Conservation (phyloP, 2,888 invertebrate genomes). For the Achlya flavicornis region DNA sequence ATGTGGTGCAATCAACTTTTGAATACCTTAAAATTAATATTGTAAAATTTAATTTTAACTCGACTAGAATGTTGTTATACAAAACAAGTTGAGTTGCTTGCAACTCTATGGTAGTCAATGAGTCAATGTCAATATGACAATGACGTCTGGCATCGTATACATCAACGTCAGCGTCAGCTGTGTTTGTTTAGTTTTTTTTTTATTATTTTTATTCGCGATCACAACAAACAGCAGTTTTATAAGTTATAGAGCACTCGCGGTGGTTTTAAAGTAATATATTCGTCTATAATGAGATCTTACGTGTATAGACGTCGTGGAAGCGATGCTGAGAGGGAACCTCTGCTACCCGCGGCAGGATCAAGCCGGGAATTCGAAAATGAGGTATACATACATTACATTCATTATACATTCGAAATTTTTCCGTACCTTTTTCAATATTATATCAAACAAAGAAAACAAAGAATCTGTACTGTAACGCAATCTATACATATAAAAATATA, state of each 20-base stretch:
- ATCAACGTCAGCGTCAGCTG: background rate
- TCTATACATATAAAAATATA: background rate
- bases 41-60: too few species aligned
- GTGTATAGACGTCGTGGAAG: conserved; percentile 54
- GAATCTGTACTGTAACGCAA: background rate
- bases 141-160: too few species aligned
- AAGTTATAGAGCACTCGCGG: background rate
- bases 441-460: background rate
- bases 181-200: background rate
- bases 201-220: background rate
- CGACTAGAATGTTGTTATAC: too few species aligned
- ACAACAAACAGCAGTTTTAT: background rate
- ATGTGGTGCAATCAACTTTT: too few species aligned
- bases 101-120: too few species aligned
- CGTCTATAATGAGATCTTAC: conserved; percentile 63
- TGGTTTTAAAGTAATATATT: conserved; percentile 21
- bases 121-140: too few species aligned
- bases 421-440: background rate
- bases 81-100: too few species aligned
- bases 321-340: conserved; percentile 62
- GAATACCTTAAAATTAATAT: too few species aligned
- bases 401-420: conserved; percentile 1
- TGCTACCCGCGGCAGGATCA: conserved; percentile 52
- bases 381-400: conserved; percentile 56
- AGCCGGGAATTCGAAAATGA: conserved; percentile 48